These are phyloP conservation scores for Drosophila tropicalis DNA, from an alignment of 1,140 invertebrate species.

Conservation along the genomic window DNA sequence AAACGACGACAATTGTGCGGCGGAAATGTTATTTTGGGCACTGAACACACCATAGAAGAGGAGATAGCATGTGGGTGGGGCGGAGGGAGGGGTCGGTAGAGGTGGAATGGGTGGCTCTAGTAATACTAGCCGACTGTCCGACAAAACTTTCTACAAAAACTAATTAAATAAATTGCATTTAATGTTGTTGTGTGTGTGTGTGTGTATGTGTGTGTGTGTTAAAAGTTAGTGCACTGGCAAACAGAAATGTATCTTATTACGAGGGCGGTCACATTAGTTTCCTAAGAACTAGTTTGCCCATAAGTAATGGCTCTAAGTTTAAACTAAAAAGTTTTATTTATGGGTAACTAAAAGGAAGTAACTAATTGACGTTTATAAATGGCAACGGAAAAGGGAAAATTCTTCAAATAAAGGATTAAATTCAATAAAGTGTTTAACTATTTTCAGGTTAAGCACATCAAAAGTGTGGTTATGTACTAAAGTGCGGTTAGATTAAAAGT, in stretches of 20 bases:
- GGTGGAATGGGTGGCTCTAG: background rate
- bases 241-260: constrained; percentile 55
- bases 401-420: too few species aligned
- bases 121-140: constrained; percentile 26
- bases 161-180: constrained; percentile 77
- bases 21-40: constrained; percentile 27
- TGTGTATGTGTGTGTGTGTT: constrained; percentile 4
- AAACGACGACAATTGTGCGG: constrained; percentile 18
- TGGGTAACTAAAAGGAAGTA: too few species aligned
- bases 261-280: constrained; percentile 3
- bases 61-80: background rate
- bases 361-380: too few species aligned
- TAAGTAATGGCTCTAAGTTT: too few species aligned
- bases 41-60: background rate
- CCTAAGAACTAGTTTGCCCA: too few species aligned
- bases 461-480: background rate
- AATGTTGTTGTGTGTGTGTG: constrained; percentile 25
- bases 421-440: too few species aligned
- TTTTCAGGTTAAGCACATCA: too few species aligned
- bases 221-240: constrained; percentile 52
- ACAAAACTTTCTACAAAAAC: constrained; percentile 63
- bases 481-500: background rate
- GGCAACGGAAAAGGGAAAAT: too few species aligned
- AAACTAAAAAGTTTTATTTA: too few species aligned
- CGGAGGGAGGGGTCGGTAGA: background rate